These are phyloP conservation scores for Caenorhabditis inopinata DNA, from an alignment of 1,140 invertebrate genomes.

Conservation along the genomic window DNA sequence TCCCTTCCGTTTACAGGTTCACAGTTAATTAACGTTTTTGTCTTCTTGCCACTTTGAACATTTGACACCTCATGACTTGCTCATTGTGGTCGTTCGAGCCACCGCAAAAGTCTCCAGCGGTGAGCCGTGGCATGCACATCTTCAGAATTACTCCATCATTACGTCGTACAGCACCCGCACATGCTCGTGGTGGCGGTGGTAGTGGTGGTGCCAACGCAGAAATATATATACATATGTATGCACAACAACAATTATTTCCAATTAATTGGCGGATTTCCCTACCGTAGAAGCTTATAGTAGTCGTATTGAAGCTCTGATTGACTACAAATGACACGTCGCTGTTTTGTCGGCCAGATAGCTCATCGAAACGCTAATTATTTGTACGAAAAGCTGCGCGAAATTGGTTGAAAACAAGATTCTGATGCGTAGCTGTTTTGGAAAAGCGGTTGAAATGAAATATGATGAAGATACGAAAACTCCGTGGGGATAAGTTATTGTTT, in stretches of 20 bases:
- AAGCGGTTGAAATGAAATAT: background rate
- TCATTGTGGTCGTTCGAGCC: background rate
- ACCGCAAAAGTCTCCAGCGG: conserved; percentile 10
- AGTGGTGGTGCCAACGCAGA: background rate
- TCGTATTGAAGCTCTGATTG: background rate
- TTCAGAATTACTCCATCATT: background rate
- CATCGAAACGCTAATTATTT: conserved; percentile 20
- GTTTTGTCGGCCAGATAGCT: conserved; percentile 2
- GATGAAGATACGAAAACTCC: background rate
- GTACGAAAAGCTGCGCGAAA: background rate
- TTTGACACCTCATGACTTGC: conserved; percentile 23
- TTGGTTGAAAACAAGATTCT: conserved; percentile 20
- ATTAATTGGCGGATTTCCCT: conserved; percentile 23
- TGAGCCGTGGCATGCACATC: background rate
- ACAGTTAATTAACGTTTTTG: background rate
- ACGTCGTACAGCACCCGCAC: background rate
- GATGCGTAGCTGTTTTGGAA: conserved; percentile 6
- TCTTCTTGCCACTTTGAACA: conserved; percentile 1
- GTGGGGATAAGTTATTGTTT: too few relatives aligned
- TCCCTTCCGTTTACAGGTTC: conserved; percentile 1
- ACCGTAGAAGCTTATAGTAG: background rate
- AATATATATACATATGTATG: background rate
- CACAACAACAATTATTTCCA: conserved; percentile 16
- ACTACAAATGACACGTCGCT: background rate
- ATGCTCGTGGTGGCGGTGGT: too few relatives aligned